A percentile compares a stretch with the other conserved stretches of the same genome.
phyloP scores from a whole-genome alignment of 2,888 invertebrate species.

The Rhyacophila evoluta region DNA sequence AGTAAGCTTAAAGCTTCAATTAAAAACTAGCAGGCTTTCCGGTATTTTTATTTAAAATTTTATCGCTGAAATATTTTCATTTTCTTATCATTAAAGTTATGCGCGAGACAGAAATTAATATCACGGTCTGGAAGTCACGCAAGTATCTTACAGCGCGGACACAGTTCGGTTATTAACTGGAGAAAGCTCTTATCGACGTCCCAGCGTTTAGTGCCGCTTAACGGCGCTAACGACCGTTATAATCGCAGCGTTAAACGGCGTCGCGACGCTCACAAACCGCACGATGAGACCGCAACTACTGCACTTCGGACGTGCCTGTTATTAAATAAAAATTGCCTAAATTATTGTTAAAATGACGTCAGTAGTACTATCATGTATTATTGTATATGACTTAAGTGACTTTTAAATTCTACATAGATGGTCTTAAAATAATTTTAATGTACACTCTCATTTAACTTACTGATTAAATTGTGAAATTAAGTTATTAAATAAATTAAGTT shows the following conservation, averaged over 20 bases:
- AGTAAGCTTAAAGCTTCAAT: too few species aligned
- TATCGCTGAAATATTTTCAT: not conserved
- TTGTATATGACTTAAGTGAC: too few species aligned
- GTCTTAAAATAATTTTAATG: too few species aligned
- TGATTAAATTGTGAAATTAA: too few species aligned
- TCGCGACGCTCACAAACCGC: not conserved
- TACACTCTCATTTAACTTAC: too few species aligned
- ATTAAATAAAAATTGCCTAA: not conserved
- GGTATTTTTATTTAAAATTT: too few species aligned
- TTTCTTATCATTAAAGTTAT: not conserved
- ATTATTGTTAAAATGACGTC: too few species aligned
- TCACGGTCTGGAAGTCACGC: constrained; percentile 10
- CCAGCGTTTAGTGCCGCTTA: constrained; percentile 29
- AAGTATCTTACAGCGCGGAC: constrained; percentile 20
- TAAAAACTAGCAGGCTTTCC: too few species aligned
- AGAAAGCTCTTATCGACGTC: constrained; percentile 28
- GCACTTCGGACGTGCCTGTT: not conserved
- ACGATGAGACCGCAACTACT: not conserved
- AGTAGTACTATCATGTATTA: too few species aligned
- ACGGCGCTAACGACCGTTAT: constrained; percentile 41
- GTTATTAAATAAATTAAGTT: too few species aligned
- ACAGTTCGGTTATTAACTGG: constrained; percentile 38
- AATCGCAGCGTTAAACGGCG: constrained; percentile 37
- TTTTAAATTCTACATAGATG: too few species aligned
- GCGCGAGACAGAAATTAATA: constrained; percentile 27